Evolutionary conservation across 2,888 invertebrate genomes (phyloP), one percentile per base, ranked within the genome.

Genomic region (Pelosia muscerda): DNA sequence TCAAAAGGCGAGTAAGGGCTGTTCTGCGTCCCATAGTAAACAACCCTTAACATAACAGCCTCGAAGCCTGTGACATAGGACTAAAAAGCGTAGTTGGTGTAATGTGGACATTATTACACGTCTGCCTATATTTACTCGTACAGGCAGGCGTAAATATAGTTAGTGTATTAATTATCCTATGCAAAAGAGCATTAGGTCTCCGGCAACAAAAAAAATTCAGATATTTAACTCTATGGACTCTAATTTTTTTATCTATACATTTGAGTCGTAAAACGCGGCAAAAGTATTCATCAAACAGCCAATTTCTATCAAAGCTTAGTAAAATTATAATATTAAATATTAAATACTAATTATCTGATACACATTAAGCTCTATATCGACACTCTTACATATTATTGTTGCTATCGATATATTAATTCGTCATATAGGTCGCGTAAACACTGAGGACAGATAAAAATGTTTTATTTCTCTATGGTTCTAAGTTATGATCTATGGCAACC

Each of bases 311-410:
- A 57, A n/a, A 59, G 63, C 67, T 42, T 58, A 53, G 26, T 54
- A 53, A 53, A 66, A 58, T 68, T 63, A 63, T 23, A 63, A 68
- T 68, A 67, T 67, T 53, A 55, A 66, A 66, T 42, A 66, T 66
- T 62, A 68, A 68, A 68, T 68, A 28, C n/a, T 53, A 63, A 68
- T 68, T 63, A 63, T 9, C 58, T n/a, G 63, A 63, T 68, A 68
- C 22, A 63, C n/a, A 34, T 22, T 61, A 62, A 63, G 63, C 63
- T 58, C 25, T 28, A 22, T 67, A 67, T 63, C 62, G 26, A 49
- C 23, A 9, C 22, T 26, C 13, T 42, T 26, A 63, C 67, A 62
- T 57, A 67, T 53, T 67, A 55, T 38, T 61, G 31, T 49, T 28
- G 15, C 26, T 61, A 61, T 66, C 61, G 58, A 59, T 53, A 58